These are phyloP conservation scores for Champsocephalus gunnari DNA, from an alignment of 2,797 vertebrate genomes.

Conservation along the genomic window DNA sequence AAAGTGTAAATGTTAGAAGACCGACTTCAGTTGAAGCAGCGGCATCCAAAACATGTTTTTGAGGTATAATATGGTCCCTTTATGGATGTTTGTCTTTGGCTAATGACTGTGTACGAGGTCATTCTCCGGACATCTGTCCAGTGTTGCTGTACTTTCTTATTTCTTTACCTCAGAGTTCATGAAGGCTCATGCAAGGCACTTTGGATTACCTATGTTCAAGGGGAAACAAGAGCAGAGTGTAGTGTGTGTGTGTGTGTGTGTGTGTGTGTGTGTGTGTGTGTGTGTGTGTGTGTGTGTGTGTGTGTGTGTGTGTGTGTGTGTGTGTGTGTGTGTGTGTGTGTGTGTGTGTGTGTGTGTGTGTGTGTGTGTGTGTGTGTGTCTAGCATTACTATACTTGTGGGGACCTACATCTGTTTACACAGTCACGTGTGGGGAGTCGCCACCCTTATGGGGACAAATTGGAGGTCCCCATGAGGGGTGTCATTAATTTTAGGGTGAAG, in stretches of 20 bases:
- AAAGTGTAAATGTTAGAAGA: slow-evolving; percentile 54
- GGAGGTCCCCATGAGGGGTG: too few relatives aligned
- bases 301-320: background rate
- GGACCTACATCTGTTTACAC: too few relatives aligned
- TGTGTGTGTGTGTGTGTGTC: too few relatives aligned
- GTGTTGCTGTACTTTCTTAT: slow-evolving; percentile 57
- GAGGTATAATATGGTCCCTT: slow-evolving; percentile 27
- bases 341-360: slow-evolving; percentile 11
- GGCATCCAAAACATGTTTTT: slow-evolving; percentile 43
- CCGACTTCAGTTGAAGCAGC: slow-evolving; percentile 49
- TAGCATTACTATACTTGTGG: too few relatives aligned
- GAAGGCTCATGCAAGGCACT: slow-evolving; percentile 59
- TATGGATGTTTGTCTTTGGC: slow-evolving; percentile 42
- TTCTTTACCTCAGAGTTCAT: slow-evolving; percentile 66
- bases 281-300: background rate
- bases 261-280: slow-evolving; percentile 7
- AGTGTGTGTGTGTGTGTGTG: slow-evolving; percentile 17
- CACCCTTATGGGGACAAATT: too few relatives aligned
- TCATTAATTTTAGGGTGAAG: too few relatives aligned
- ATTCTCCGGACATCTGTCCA: slow-evolving; percentile 45
- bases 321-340: background rate
- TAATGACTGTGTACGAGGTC: slow-evolving; percentile 44
- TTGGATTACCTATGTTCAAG: slow-evolving; percentile 36
- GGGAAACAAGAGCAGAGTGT: slow-evolving; percentile 24
- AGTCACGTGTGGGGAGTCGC: too few relatives aligned